Evolutionary conservation across 2,888 invertebrate genomes (phyloP).

Genomic region (Sepiola atlantica): DNA sequence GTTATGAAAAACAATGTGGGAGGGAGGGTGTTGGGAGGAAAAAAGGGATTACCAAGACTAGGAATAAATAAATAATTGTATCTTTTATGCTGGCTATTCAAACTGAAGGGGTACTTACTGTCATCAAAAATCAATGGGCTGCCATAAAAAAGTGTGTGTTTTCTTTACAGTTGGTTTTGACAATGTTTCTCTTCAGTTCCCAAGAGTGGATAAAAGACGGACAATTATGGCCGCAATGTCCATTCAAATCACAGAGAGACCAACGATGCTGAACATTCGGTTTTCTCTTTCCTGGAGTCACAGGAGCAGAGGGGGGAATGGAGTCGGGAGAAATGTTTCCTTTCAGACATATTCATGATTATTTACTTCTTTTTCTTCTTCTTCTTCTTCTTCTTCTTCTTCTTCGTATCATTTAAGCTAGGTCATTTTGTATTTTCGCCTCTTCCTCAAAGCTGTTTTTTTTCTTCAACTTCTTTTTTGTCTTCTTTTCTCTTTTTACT

Average conservation of each 20-base stretch:
- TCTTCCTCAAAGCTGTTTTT: too few relatives aligned
- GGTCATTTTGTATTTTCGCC: too few relatives aligned
- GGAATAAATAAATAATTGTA: background rate
- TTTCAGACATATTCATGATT: background rate
- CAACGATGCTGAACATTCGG: background rate
- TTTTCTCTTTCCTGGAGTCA: background rate
- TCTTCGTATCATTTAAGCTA: too few relatives aligned
- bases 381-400: too few relatives aligned
- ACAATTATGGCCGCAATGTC: background rate
- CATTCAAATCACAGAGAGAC: background rate
- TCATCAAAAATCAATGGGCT: slow-evolving; percentile 32
- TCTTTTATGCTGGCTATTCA: slow-evolving; percentile 1
- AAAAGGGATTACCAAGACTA: background rate
- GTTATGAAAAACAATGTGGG: background rate
- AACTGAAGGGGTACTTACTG: background rate
- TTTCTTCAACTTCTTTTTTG: too few relatives aligned
- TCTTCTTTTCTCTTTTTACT: too few relatives aligned
- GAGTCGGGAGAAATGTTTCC: background rate
- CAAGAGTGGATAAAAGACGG: slow-evolving; percentile 8
- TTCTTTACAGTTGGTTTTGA: slow-evolving; percentile 10
- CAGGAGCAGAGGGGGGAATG: background rate
- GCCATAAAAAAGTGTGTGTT: background rate
- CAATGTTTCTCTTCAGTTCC: slow-evolving; percentile 7
- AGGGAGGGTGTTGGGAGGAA: background rate
- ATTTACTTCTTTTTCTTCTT: too few relatives aligned